These are phyloP conservation scores for Geotrypetes seraphini DNA, from an alignment of 2,797 vertebrate genomes.

Conservation along the genomic window DNA sequence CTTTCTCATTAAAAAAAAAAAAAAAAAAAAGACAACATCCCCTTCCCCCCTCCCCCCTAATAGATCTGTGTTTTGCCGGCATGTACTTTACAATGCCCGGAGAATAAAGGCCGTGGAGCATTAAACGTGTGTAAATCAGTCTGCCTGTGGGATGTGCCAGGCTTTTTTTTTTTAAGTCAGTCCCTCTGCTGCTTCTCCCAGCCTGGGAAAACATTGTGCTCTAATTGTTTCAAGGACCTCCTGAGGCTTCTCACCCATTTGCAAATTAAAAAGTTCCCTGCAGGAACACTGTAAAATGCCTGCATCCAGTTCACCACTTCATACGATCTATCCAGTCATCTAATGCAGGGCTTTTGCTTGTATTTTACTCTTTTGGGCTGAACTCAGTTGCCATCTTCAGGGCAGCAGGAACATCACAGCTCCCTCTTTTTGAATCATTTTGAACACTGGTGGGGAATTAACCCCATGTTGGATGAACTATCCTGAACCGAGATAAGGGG, in stretches of 20 bases:
- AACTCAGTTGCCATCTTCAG: too few relatives aligned
- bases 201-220: slow-evolving; percentile 1
- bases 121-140: slow-evolving; percentile 2
- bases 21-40: too few relatives aligned
- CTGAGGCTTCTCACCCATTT: background rate
- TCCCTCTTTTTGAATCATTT: too few relatives aligned
- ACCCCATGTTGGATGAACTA: too few relatives aligned
- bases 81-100: background rate
- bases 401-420: too few relatives aligned
- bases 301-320: slow-evolving; percentile 4
- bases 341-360: background rate
- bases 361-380: too few relatives aligned
- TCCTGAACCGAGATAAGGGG: too few relatives aligned
- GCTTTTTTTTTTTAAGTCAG: slow-evolving; percentile 12
- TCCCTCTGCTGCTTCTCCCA: slow-evolving; percentile 8
- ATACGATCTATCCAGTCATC: slow-evolving; percentile 2
- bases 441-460: too few relatives aligned
- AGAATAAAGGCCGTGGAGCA: background rate
- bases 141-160: slow-evolving; percentile 8
- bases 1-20: slow-evolving; percentile 4
- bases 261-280: slow-evolving; percentile 8
- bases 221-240: slow-evolving; percentile 7
- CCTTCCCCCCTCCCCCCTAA: too few relatives aligned
- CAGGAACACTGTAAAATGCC: slow-evolving; percentile 1
- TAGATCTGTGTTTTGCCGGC: background rate